These are phyloP conservation scores for roundworm (Caenorhabditis elegans) DNA, from an alignment of 1,140 invertebrate species.

Conservation along the genomic window DNA sequence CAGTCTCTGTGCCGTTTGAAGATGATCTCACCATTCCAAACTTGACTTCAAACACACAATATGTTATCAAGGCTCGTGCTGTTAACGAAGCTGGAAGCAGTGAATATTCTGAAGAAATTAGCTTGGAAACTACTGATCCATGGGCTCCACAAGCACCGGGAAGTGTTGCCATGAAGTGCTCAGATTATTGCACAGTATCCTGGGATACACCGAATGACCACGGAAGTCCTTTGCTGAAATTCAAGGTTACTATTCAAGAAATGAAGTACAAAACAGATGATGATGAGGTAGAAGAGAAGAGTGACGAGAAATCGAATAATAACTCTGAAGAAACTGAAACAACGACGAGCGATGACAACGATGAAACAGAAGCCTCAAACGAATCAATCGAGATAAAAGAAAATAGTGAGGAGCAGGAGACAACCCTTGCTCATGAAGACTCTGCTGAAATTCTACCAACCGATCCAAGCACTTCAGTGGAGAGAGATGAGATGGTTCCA, in stretches of 20 bases:
- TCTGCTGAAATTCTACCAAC: not conserved
- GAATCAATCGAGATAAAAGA: not conserved
- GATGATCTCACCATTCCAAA: slow-evolving; percentile 26
- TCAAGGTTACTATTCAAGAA: slow-evolving; percentile 24
- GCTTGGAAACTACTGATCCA: slow-evolving; percentile 40
- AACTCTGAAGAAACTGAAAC: not conserved
- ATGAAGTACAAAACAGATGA: not conserved
- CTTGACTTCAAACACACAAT: slow-evolving; percentile 28
- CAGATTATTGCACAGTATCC: slow-evolving; percentile 28
- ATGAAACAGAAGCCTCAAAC: not conserved
- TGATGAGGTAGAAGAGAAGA: not conserved
- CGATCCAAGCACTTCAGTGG: not conserved
- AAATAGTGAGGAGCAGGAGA: not conserved
- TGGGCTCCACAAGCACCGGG: slow-evolving; percentile 31
- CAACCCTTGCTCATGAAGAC: not conserved
- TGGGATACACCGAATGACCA: slow-evolving; percentile 44
- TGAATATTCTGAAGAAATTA: slow-evolving; percentile 26
- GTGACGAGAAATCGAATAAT: not conserved
- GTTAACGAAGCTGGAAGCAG: slow-evolving; percentile 43
- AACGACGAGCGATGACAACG: not conserved
- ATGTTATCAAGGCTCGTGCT: slow-evolving; percentile 31
- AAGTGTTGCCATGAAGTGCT: slow-evolving; percentile 27
- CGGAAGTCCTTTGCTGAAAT: slow-evolving; percentile 26
- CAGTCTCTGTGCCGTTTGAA: slow-evolving; percentile 8
- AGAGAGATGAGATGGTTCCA: not conserved